Evolutionary conservation across 2,888 invertebrate species (phyloP), one percentile per base, ranked within the genome.

Genomic region (Cephus nigrinus): DNA sequence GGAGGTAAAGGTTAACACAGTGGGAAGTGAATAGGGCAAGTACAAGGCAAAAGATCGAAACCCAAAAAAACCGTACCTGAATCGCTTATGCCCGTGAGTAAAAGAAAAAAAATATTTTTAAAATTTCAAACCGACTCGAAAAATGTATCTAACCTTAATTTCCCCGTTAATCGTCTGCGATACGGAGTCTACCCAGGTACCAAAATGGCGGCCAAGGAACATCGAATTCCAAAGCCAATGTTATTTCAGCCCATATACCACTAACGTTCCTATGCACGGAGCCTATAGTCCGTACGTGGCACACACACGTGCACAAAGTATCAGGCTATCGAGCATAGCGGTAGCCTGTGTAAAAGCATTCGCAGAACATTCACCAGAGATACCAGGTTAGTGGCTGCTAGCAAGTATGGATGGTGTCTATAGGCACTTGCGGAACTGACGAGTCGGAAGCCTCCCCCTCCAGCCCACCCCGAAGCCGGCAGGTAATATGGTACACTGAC

Each of bases 401-500:
- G n/a, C 71, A 9, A 55, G 71, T 71, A 75, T 69, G 40, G 30
- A 55, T 23, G 55, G 73, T 69, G 40, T 31, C 68, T 75, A 75
- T 73, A 81, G 79, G 76, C 79, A 82, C 80, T 84, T 80, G 83
- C 85, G 85, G 85, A 85, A 85, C 85, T 82, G 82, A 80, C 78
- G 55, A 78, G 75, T 88, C 88, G 89, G 88, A 89, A 89, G 88
- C 84, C 87, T 80, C 81, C 80, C 84, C 83, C 84, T 84, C 84
- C 84, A 81, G 82, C 86, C 79, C 76, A 75, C 80, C 78, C 74
- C 79, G 76, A 73, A 82, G 84, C 86, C 87, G 87, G 86, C 88
- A 87, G 88, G 87, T 89, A 88, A 90, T 89, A 90, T 91, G 91
- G 91, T 91, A 91, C 90, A 91, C 91, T 91, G 91, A 91, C 91